Percentiles rank a stretch among this genome's conserved stretches.
Evolutionary conservation across 92 coral and sea anemone genomes (phyloP).

Genomic region (Heteractis magnifica): DNA sequence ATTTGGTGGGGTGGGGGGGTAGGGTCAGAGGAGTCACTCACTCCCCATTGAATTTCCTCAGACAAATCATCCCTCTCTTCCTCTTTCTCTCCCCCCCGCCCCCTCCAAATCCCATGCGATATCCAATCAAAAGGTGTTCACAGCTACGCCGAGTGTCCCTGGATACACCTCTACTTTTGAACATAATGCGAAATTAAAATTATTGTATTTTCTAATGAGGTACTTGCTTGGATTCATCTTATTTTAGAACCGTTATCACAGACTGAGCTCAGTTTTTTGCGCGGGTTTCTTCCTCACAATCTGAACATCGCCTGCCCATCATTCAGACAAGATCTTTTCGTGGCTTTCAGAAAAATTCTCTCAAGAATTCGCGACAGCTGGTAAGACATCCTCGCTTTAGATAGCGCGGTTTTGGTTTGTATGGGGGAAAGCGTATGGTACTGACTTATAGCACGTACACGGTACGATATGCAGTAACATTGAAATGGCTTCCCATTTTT

Average conservation of each 20-base stretch:
- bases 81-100: no score
- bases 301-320: slow-evolving; percentile 68
- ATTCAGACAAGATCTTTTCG: slow-evolving; percentile 71
- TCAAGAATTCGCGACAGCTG: slow-evolving; percentile 68
- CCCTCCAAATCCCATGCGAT: no score
- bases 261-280: slow-evolving; percentile 45
- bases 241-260: slow-evolving; percentile 58
- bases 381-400: slow-evolving; percentile 14
- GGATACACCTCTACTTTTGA: not conserved
- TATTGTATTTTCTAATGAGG: not conserved
- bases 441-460: no score
- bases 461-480: no score
- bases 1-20: no score
- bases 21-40: no score
- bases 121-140: no score
- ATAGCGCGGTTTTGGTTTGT: not conserved
- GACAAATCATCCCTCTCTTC: no score
- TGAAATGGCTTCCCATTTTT: no score
- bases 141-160: no score
- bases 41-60: no score
- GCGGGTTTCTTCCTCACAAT: slow-evolving; percentile 57
- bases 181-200: not conserved
- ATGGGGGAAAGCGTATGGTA: no score
- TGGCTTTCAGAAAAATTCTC: slow-evolving; percentile 53
- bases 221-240: not conserved